A percentile compares a stretch with the other conserved stretches of the same genome.
These are phyloP conservation scores for Phyllotis vaccarum DNA, from an alignment of 2,797 vertebrate species.

Conservation along the genomic window DNA sequence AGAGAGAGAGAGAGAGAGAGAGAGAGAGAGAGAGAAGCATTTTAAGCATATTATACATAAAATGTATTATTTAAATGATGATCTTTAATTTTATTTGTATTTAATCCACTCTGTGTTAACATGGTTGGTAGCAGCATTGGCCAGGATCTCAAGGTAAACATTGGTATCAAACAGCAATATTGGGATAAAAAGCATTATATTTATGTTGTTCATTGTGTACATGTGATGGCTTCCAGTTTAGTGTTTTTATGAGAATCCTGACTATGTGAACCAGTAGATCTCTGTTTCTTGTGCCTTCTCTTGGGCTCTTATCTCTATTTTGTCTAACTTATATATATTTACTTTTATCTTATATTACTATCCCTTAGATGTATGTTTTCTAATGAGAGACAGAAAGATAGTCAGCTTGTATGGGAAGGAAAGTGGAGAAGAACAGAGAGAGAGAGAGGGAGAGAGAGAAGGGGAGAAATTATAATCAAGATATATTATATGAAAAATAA, in stretches of 20 bases:
- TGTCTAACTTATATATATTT: too few relatives aligned
- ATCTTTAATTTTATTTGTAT: not conserved
- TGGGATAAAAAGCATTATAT: not conserved
- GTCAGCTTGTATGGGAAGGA: not conserved
- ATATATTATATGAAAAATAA: not conserved
- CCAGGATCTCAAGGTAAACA: not conserved
- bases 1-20: too few relatives aligned
- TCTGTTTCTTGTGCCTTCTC: not conserved
- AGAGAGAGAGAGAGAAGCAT: too few relatives aligned
- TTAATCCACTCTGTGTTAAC: not conserved
- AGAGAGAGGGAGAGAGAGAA: not conserved
- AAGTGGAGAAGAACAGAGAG: not conserved
- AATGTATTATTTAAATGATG: not conserved
- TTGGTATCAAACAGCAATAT: not conserved
- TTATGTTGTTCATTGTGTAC: not conserved
- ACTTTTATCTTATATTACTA: not conserved
- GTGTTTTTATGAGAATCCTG: too few relatives aligned
- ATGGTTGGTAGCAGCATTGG: too few relatives aligned
- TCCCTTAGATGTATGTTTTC: not conserved
- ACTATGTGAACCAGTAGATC: not conserved
- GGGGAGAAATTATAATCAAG: not conserved
- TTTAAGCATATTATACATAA: not conserved
- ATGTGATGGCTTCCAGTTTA: not conserved
- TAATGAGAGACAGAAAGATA: not conserved
- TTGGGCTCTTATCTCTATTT: not conserved